Percentiles rank a stretch among this genome's conserved stretches.
Conservation (phyloP, 2,113 vertebrate species). For the Sorex araneus region DNA sequence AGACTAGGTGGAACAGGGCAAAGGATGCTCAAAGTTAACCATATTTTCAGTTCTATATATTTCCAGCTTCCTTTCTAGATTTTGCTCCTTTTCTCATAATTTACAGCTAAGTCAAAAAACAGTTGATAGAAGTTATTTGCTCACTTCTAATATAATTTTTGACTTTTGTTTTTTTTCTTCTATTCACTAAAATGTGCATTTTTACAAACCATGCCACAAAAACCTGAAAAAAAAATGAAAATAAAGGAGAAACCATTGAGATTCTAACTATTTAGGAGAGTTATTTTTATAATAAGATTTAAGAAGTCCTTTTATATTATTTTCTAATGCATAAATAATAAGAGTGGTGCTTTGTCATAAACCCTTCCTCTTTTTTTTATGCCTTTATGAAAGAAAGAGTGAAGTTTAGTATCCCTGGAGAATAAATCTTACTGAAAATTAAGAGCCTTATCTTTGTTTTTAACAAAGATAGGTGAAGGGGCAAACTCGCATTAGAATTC, state of each 20-base stretch:
- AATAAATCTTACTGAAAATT: slow-evolving; percentile 6
- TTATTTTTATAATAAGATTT: neutral
- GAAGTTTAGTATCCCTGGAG: neutral
- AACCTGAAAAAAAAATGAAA: neutral
- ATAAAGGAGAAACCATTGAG: neutral
- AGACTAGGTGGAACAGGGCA: neutral
- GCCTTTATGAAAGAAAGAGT: slow-evolving; percentile 30
- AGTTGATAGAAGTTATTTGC: neutral
- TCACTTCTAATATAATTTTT: slow-evolving; percentile 16
- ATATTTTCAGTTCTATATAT: slow-evolving; percentile 26
- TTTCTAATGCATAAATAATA: slow-evolving; percentile 18
- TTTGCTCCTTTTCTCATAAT: neutral
- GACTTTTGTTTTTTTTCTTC: neutral
- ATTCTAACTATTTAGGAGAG: slow-evolving; percentile 2
- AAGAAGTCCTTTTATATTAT: slow-evolving; percentile 8
- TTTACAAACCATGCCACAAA: slow-evolving; percentile 4
- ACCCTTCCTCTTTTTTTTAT: neutral
- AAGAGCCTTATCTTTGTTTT: slow-evolving; percentile 14
- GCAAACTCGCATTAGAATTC: neutral
- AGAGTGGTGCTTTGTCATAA: neutral
- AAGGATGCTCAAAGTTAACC: neutral
- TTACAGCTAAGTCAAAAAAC: slow-evolving; percentile 35
- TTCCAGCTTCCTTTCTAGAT: slow-evolving; percentile 9
- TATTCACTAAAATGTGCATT: neutral
- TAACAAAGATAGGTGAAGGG: rapidly evolving